Base-by-base conservation (phyloP, 2,888 invertebrate genomes). In the Erebia epiphron region DNA sequence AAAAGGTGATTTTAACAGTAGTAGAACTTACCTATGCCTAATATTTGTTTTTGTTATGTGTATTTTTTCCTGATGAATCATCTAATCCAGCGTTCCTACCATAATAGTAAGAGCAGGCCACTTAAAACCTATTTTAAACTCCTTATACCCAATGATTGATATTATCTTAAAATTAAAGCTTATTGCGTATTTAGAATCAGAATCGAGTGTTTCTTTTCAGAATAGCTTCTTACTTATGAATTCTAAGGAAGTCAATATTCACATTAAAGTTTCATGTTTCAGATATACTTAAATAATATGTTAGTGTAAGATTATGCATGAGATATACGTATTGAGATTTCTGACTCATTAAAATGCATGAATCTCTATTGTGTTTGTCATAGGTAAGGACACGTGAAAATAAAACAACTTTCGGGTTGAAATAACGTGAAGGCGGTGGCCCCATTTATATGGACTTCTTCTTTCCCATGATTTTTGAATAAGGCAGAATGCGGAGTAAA, bases 41-140 rank as follows among this genome's bases (percentile, higher is more conserved):
- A 35, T 43, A 43, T 50, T n/a, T 50, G 5, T 14, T 50, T 16
- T 1, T 50, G n/a, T 1, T 52, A 16, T 16, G 1, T 52, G 52
- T 52, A 52, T 52, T 2, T 35, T 56, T 57, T 57, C 14, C 57
- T 10, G 56, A 56, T 56, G 56, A 26, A 18, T 21, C 56, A 56
- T 56, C 21, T 5, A 54, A 54, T 54, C 8, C 16, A 50, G 50
- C 9, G 16, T 16, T 13, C 11, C 21, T n/a, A 8, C 5, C n/a
- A 35, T 35, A 35, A 35, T 50, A n/a, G 2, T 56, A 26, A 26
- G 13, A 56, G 56, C 21, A 56, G 56, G 26, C 57, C 57, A 14
- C 26, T 57, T 57, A 57, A 13, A n/a, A n/a, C n/a, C 57, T 57
- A 57, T 57, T 57, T 56, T 26, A 26, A 14, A 26, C 26, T 57